These are phyloP conservation scores for Parthenolecanium corni DNA, from an alignment of 2,888 invertebrate species.

Conservation along the genomic window DNA sequence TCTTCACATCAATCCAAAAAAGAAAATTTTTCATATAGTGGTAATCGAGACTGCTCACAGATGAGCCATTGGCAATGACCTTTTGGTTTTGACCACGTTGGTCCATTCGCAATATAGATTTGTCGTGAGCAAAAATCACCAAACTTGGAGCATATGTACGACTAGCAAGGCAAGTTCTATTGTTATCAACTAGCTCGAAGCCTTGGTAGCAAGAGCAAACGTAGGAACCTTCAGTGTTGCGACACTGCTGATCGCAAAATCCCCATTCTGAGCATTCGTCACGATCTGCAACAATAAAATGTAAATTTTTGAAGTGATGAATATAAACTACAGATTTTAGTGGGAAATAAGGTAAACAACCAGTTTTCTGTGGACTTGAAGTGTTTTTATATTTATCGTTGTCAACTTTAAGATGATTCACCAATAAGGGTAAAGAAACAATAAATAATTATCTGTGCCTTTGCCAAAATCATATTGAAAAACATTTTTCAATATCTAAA, in stretches of 20 bases:
- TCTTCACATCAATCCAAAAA: conserved; percentile 84
- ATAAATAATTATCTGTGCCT: too few relatives aligned
- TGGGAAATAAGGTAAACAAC: not conserved
- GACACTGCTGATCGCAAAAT: conserved; percentile 88
- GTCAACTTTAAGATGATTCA: too few relatives aligned
- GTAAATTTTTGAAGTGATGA: not conserved
- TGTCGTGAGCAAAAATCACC: conserved; percentile 39
- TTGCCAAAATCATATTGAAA: too few relatives aligned
- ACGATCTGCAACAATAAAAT: conserved; percentile 55
- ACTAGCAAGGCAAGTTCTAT: conserved; percentile 52
- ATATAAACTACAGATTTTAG: not conserved
- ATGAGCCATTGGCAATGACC: conserved; percentile 64
- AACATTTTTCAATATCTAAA: too few relatives aligned
- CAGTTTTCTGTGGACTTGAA: not conserved
- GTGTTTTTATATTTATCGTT: too few relatives aligned
- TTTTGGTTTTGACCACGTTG: conserved; percentile 46
- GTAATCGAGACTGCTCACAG: conserved; percentile 75
- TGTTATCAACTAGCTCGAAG: conserved; percentile 52
- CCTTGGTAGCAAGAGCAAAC: conserved; percentile 71
- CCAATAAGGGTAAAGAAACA: too few relatives aligned
- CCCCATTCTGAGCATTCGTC: conserved; percentile 90
- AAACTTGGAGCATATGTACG: conserved; percentile 41
- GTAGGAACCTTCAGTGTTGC: conserved; percentile 72
- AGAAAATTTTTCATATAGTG: conserved; percentile 63
- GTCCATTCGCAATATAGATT: conserved; percentile 43